Evolutionary conservation across 2,797 vertebrate species (phyloP).

Genomic region (Simalia tracyae): DNA sequence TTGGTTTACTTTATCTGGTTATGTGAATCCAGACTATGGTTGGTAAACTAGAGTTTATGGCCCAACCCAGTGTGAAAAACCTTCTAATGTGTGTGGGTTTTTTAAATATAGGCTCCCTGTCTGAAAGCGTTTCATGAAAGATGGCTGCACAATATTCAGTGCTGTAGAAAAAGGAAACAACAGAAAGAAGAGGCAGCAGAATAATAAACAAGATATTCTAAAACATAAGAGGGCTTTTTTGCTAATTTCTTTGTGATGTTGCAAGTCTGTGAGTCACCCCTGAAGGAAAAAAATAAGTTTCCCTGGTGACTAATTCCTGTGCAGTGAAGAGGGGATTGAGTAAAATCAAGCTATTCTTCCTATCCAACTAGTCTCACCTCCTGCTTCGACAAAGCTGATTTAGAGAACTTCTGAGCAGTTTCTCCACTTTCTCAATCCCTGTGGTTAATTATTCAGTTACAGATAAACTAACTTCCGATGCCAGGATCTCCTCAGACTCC

Average conservation of each 20-base stretch:
- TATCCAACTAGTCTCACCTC: constrained; percentile 43
- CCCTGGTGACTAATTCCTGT: constrained; percentile 67
- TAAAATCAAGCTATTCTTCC: constrained; percentile 36
- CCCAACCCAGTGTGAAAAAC: not conserved
- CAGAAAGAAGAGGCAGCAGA: not conserved
- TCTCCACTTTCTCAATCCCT: not conserved
- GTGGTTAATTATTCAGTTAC: not conserved
- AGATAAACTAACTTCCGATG: constrained; percentile 18
- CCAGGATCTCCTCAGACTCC: not conserved
- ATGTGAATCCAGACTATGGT: not conserved
- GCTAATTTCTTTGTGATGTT: constrained; percentile 47
- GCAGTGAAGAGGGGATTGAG: constrained; percentile 22
- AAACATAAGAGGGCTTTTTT: constrained; percentile 23
- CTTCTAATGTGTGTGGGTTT: not conserved
- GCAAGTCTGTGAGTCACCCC: constrained; percentile 61
- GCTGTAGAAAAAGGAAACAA: not conserved
- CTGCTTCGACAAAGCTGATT: not conserved
- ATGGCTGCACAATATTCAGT: not conserved
- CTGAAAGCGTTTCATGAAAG: not conserved
- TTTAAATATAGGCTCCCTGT: not conserved
- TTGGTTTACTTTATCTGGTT: not conserved
- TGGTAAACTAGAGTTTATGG: not conserved
- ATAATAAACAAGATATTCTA: not conserved
- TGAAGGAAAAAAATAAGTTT: constrained; percentile 63
- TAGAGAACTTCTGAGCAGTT: not conserved